These are phyloP conservation scores for Drosophila kanapiae DNA, from an alignment of 1,140 invertebrate genomes.

Conservation along the genomic window DNA sequence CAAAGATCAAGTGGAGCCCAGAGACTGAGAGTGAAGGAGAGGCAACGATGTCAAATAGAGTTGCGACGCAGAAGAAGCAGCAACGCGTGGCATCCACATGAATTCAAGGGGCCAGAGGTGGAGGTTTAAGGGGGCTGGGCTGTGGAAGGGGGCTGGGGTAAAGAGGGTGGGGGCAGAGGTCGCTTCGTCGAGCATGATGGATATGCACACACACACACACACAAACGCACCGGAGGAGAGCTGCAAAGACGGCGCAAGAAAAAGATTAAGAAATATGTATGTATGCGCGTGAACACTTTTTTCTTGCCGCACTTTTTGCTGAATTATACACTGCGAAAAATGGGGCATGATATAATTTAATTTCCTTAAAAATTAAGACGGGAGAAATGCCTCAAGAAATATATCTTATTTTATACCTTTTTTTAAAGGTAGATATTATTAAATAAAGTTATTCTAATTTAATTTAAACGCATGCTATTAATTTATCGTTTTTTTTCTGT, in stretches of 20 bases:
- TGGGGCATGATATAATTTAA: background rate
- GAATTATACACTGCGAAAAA: constrained; percentile 6
- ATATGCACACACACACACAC: constrained; percentile 53
- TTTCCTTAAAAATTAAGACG: background rate
- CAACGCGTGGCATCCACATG: constrained; percentile 75
- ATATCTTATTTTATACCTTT: too few species aligned
- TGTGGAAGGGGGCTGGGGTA: background rate
- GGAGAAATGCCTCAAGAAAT: background rate
- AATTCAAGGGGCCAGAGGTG: constrained; percentile 31
- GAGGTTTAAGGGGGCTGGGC: constrained; percentile 6
- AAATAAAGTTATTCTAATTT: too few species aligned
- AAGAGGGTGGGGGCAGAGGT: constrained; percentile 52
- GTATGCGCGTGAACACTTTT: constrained; percentile 62
- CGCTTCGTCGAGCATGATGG: constrained; percentile 71
- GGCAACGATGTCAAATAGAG: constrained; percentile 74
- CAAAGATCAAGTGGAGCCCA: constrained; percentile 84
- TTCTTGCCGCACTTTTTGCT: constrained; percentile 10
- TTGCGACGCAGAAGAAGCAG: constrained; percentile 65
- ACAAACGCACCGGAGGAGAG: background rate
- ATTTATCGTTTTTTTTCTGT: too few species aligned
- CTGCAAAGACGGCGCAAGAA: constrained; percentile 53
- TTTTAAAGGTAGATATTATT: too few species aligned
- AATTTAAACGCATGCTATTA: too few species aligned
- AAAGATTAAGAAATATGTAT: constrained; percentile 80
- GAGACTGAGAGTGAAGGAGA: constrained; percentile 26